Evolutionary conservation across 2,888 invertebrate genomes (phyloP).

Genomic region (Zygothrica quintamaculata): DNA sequence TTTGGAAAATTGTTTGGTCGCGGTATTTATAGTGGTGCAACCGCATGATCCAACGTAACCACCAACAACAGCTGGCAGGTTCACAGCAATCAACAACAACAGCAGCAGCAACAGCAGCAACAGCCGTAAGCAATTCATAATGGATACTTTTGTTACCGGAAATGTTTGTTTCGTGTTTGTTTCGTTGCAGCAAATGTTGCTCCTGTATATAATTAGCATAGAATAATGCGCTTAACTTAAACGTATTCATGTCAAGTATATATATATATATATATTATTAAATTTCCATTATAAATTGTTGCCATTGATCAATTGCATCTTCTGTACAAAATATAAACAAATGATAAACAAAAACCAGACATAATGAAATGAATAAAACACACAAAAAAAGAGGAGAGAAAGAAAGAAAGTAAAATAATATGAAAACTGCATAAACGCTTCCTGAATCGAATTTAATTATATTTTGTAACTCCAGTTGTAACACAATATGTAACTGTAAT

Average conservation of each 20-base stretch:
- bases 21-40: conserved; percentile 65
- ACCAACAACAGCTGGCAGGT: conserved; percentile 14
- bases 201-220: conserved; percentile 9
- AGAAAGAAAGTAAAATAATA: conserved; percentile 22
- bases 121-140: conserved; percentile 36
- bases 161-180: conserved; percentile 6
- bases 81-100: conserved; percentile 26
- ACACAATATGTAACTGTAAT: conserved; percentile 25
- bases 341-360: no score
- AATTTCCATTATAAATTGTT: conserved; percentile 46
- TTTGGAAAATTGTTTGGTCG: conserved; percentile 44
- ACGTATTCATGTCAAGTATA: conserved; percentile 12
- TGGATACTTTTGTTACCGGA: conserved; percentile 52
- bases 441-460: conserved; percentile 78
- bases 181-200: neutral
- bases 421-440: conserved; percentile 72
- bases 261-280: conserved; percentile 30
- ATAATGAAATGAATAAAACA: neutral
- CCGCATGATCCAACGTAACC: conserved; percentile 44
- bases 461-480: conserved; percentile 47
- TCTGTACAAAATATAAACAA: no score
- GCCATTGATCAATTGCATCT: no score
- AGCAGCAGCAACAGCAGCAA: conserved; percentile 6
- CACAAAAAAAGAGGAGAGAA: conserved; percentile 3
- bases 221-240: conserved; percentile 13